These are phyloP conservation scores for Clepsis dumicolana DNA, from an alignment of 2,888 invertebrate genomes.

Conservation along the genomic window DNA sequence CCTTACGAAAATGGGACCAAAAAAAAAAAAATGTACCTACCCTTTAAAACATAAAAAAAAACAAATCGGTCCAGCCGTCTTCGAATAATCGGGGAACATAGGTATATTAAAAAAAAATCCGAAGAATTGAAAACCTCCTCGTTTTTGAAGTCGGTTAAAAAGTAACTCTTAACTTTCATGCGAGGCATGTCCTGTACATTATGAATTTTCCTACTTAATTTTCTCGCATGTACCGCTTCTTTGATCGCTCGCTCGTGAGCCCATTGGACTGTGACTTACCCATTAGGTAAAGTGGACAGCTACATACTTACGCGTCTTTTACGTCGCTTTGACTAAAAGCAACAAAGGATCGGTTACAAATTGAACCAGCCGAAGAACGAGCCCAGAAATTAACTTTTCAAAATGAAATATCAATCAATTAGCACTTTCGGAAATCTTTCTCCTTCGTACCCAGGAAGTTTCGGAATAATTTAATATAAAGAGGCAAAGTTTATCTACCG, in stretches of 20 bases:
- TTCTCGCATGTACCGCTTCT: slow-evolving; percentile 49
- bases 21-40: too few species aligned
- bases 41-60: too few species aligned
- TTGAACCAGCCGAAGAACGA: slow-evolving; percentile 30
- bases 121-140: too few species aligned
- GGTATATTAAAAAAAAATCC: too few species aligned
- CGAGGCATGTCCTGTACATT: slow-evolving; percentile 31
- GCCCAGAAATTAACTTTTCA: slow-evolving; percentile 50
- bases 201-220: slow-evolving; percentile 45
- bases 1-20: too few species aligned
- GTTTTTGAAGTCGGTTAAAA: too few species aligned
- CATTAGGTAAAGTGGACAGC: slow-evolving; percentile 38
- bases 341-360: slow-evolving; percentile 42
- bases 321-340: slow-evolving; percentile 38
- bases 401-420: slow-evolving; percentile 75
- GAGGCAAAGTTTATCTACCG: slow-evolving; percentile 70
- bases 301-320: slow-evolving; percentile 36
- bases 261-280: slow-evolving; percentile 48
- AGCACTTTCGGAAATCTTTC: slow-evolving; percentile 63
- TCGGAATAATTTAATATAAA: slow-evolving; percentile 77
- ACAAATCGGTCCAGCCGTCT: too few species aligned
- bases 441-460: slow-evolving; percentile 63
- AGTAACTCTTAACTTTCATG: slow-evolving; percentile 18
- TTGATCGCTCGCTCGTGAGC: slow-evolving; percentile 51
- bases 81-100: too few species aligned